These are phyloP conservation scores for Periparus ater DNA, from an alignment of 2,797 vertebrate species.

Conservation along the genomic window DNA sequence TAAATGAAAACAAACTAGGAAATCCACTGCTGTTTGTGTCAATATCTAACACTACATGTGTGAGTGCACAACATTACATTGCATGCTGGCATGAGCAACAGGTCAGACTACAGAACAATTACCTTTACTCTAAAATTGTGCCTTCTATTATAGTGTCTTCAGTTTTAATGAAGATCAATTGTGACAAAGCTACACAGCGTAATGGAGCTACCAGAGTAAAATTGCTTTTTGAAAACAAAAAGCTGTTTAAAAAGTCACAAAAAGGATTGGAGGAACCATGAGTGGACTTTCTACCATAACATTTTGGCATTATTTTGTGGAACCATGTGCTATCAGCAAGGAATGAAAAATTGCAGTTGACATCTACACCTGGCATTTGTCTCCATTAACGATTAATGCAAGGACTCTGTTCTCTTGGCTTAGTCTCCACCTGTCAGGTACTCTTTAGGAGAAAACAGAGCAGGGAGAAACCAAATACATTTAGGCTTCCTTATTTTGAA, in stretches of 20 bases:
- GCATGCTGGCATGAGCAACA: neutral
- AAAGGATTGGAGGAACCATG: neutral
- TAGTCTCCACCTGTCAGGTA: conserved; percentile 16
- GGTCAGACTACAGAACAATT: conserved; percentile 24
- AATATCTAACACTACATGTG: neutral
- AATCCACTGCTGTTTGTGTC: neutral
- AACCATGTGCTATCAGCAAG: neutral
- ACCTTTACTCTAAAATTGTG: conserved; percentile 2
- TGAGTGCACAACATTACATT: neutral
- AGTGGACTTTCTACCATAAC: neutral
- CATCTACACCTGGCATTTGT: conserved; percentile 41
- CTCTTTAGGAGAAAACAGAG: neutral
- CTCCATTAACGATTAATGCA: neutral
- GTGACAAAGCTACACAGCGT: neutral
- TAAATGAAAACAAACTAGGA: conserved; percentile 37
- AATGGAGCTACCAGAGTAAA: neutral
- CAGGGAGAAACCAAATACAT: neutral
- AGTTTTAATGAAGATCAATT: conserved; percentile 42
- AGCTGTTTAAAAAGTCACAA: neutral
- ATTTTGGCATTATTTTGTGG: neutral
- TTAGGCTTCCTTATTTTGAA: neutral
- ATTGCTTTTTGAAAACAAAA: neutral
- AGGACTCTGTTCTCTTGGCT: neutral
- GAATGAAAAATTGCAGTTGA: conserved; percentile 33
- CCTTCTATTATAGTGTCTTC: neutral